Conservation (phyloP, 1,140 invertebrate genomes). For the Centruroides vittatus region DNA sequence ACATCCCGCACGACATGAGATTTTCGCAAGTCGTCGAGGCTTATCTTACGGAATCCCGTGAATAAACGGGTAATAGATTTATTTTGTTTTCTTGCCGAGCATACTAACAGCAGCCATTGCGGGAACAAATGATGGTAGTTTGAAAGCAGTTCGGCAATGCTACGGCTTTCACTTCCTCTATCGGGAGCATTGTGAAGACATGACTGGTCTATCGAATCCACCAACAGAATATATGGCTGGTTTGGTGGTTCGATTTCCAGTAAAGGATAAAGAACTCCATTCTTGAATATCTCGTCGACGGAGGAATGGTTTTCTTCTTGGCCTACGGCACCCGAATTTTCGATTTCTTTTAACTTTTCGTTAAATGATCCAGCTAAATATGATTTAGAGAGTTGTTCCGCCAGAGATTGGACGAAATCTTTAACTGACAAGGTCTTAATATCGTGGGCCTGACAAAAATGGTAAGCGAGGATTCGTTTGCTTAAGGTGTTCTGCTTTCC, state of each 20-base stretch:
- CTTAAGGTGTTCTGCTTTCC: slow-evolving; percentile 57
- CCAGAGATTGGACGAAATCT: slow-evolving; percentile 66
- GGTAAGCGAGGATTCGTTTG: slow-evolving; percentile 57
- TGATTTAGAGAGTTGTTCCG: slow-evolving; percentile 54
- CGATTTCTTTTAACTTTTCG: slow-evolving; percentile 57
- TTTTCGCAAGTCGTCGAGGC: slow-evolving; percentile 72
- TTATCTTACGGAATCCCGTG: slow-evolving; percentile 73
- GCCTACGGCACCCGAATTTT: slow-evolving; percentile 27
- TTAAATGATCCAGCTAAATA: slow-evolving; percentile 47
- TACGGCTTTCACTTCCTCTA: slow-evolving; percentile 1
- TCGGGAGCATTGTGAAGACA: not conserved
- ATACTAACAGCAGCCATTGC: slow-evolving; percentile 79
- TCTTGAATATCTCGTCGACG: slow-evolving; percentile 80
- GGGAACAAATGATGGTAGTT: slow-evolving; percentile 86
- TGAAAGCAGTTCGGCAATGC: slow-evolving; percentile 47
- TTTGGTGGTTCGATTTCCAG: slow-evolving; percentile 61
- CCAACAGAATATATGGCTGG: slow-evolving; percentile 67
- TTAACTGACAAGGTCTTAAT: slow-evolving; percentile 50
- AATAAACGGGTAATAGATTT: slow-evolving; percentile 80
- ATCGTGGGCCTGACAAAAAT: slow-evolving; percentile 59
- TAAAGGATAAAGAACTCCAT: slow-evolving; percentile 69
- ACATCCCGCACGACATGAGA: slow-evolving; percentile 71
- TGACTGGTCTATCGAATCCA: slow-evolving; percentile 83
- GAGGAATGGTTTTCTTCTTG: slow-evolving; percentile 31
- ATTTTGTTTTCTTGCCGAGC: slow-evolving; percentile 63